Conservation (phyloP, 2,113 vertebrate genomes). For the Nannospalax galili region DNA sequence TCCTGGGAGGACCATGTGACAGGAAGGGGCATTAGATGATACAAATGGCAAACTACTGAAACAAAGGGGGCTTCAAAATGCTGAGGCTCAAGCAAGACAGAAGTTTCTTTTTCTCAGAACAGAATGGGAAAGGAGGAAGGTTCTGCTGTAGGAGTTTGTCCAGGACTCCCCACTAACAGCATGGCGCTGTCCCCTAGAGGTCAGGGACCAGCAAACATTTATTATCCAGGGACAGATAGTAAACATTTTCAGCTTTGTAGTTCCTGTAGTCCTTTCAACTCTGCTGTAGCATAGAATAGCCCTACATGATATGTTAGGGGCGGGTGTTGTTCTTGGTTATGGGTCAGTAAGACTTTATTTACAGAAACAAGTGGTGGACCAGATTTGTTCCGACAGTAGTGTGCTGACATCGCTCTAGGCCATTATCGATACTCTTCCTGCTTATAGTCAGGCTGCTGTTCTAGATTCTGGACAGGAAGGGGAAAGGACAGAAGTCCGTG, state of each 20-base stretch:
- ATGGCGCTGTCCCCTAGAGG: not conserved
- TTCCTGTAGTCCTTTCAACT: not conserved
- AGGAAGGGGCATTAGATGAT: not conserved
- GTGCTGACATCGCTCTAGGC: not conserved
- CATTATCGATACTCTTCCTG: not conserved
- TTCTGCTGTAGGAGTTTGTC: not conserved
- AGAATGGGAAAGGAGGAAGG: not conserved
- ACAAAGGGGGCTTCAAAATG: not conserved
- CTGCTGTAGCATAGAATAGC: not conserved
- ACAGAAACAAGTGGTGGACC: not conserved
- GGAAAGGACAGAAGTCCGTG: not conserved
- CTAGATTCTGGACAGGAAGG: not conserved
- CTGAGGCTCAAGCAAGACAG: not conserved
- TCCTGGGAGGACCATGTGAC: too few species aligned
- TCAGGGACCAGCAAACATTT: not conserved
- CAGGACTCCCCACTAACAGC: not conserved
- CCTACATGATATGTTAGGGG: not conserved
- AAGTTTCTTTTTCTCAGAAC: not conserved
- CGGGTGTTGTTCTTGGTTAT: not conserved
- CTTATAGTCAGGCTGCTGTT: not conserved
- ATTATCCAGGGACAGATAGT: not conserved
- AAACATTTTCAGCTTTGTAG: not conserved
- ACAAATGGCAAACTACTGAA: not conserved
- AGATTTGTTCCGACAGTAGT: not conserved
- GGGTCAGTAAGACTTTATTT: constrained; percentile 19